phyloP scores from a whole-genome alignment of 2,113 vertebrate species.

The Puntigrus tetrazona region DNA sequence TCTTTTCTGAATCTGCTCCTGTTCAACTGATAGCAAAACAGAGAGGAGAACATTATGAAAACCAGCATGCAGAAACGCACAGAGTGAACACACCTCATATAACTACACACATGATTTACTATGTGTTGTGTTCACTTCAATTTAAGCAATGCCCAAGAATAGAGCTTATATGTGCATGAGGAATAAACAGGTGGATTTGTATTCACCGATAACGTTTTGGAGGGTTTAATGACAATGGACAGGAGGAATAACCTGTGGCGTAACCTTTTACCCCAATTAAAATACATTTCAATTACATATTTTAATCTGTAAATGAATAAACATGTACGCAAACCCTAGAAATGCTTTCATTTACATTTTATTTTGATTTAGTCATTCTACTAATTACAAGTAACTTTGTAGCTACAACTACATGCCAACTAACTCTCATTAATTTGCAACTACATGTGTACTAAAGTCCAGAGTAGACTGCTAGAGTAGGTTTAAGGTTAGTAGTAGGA shows the following conservation, averaged over 20 bases:
- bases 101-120: not conserved
- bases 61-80: not conserved
- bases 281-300: not conserved
- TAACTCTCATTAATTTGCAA: too few species aligned
- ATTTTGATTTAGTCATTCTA: too few species aligned
- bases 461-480: too few species aligned
- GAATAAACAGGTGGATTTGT: not conserved
- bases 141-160: not conserved
- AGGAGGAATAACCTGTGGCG: not conserved
- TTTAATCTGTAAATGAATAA: not conserved
- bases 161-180: not conserved
- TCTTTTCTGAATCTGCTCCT: conserved; percentile 93
- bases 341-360: too few species aligned
- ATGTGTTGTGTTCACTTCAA: not conserved
- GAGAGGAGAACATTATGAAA: conserved; percentile 19
- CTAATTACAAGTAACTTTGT: too few species aligned
- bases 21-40: conserved; percentile 78
- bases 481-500: too few species aligned
- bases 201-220: not conserved
- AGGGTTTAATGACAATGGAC: not conserved
- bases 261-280: not conserved
- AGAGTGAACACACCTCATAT: not conserved
- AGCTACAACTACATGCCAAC: too few species aligned
- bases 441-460: too few species aligned
- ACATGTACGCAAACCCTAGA: not conserved